phyloP scores from a whole-genome alignment of 2,113 vertebrate species.

The Guaruba guarouba region DNA sequence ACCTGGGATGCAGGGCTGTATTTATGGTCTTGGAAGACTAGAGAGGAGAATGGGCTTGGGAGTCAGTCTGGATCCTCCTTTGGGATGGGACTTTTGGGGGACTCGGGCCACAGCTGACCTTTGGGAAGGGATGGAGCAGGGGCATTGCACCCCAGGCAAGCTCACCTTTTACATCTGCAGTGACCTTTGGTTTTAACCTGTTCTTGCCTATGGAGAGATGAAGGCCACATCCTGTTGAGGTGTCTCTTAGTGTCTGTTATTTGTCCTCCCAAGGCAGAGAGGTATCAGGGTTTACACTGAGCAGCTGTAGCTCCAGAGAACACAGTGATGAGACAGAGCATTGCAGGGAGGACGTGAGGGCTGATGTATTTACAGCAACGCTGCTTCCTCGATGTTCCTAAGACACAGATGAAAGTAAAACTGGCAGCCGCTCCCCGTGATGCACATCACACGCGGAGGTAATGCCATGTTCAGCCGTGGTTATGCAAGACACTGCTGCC shows the following conservation, averaged over 20 bases:
- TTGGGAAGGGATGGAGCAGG: not conserved
- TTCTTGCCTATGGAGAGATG: not conserved
- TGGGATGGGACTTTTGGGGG: rapidly evolving
- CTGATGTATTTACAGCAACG: not conserved
- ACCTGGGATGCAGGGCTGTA: not conserved
- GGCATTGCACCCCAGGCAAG: not conserved
- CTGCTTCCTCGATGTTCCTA: not conserved
- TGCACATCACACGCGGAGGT: not conserved
- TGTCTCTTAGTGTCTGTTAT: rapidly evolving
- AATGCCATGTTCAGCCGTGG: not conserved
- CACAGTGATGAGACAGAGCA: not conserved
- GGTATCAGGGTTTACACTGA: not conserved
- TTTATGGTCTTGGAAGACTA: not conserved
- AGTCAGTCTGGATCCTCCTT: not conserved
- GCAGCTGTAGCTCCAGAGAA: not conserved
- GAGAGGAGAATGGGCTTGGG: not conserved
- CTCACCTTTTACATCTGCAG: not conserved
- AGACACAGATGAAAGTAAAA: not conserved
- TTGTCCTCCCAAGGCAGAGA: not conserved
- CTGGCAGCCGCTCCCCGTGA: not conserved
- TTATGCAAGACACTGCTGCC: not conserved
- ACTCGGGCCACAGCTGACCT: not conserved
- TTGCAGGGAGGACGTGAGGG: rapidly evolving
- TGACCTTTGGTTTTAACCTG: not conserved
- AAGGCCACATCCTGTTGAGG: not conserved